Evolutionary conservation across 2,113 vertebrate species (phyloP).

Genomic region (Eptesicus fuscus): DNA sequence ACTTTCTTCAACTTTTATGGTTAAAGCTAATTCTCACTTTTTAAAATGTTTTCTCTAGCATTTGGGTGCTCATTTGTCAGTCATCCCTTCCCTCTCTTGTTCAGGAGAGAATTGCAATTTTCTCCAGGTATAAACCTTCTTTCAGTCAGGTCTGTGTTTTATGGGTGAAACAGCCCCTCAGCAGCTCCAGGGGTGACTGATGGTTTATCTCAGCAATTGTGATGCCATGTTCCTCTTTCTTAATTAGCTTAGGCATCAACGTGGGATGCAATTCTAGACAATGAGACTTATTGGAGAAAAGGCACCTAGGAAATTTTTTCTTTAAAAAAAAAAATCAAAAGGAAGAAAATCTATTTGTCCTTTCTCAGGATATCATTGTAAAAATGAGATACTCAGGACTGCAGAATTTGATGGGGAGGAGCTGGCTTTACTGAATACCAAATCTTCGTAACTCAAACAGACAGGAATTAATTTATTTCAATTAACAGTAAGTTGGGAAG

Average conservation of each 20-base stretch:
- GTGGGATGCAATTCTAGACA: background rate
- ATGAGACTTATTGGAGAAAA: background rate
- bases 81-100: background rate
- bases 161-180: background rate
- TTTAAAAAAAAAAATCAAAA: constrained; percentile 4
- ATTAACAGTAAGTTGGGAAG: background rate
- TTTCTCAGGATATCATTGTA: background rate
- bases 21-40: background rate
- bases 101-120: background rate
- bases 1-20: background rate
- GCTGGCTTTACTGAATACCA: background rate
- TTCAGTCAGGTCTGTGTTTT: background rate
- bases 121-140: background rate
- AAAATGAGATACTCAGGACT: background rate
- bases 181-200: background rate
- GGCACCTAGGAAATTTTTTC: background rate
- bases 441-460: background rate
- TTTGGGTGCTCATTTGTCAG: background rate
- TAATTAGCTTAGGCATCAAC: background rate
- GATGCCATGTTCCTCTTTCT: background rate
- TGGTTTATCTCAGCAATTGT: background rate
- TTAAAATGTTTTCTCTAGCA: background rate
- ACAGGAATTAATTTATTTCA: background rate
- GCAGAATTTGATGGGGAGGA: background rate
- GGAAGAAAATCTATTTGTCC: background rate